Evolutionary conservation across 2,113 vertebrate species (phyloP).

Genomic region (Beaufortia kweichowensis): DNA sequence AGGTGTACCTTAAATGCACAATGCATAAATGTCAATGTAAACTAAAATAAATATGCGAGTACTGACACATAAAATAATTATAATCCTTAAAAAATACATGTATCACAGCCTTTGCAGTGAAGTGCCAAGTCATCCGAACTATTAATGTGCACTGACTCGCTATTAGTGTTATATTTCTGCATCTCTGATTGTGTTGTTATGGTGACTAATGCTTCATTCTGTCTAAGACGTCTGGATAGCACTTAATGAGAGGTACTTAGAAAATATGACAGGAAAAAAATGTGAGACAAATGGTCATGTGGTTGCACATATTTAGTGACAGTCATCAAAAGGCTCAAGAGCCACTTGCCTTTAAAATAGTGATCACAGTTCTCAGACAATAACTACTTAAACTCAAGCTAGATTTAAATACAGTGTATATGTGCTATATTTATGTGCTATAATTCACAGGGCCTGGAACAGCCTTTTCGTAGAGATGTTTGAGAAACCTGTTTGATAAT

Average conservation of each 20-base stretch:
- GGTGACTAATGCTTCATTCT: not conserved
- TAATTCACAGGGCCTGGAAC: too few relatives aligned
- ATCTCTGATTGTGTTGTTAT: slow-evolving; percentile 1
- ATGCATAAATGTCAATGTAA: too few relatives aligned
- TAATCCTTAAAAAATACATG: too few relatives aligned
- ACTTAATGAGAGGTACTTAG: slow-evolving; percentile 13
- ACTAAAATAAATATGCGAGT: too few relatives aligned
- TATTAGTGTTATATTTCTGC: not conserved
- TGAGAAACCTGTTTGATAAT: too few relatives aligned
- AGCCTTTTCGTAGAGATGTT: too few relatives aligned
- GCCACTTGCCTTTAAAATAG: not conserved
- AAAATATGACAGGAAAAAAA: not conserved
- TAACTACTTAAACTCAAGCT: too few relatives aligned
- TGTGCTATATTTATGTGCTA: too few relatives aligned
- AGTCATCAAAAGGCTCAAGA: not conserved
- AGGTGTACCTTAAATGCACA: too few relatives aligned
- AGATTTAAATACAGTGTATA: too few relatives aligned
- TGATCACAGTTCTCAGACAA: too few relatives aligned
- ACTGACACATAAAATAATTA: too few relatives aligned
- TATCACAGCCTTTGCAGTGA: not conserved
- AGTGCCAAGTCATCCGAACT: not conserved
- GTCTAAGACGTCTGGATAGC: slow-evolving; percentile 1
- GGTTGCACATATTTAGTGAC: not conserved
- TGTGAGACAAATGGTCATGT: not conserved
- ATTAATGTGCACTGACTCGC: not conserved